phyloP scores from a whole-genome alignment of 2,797 vertebrate species.

The Brotula barbata region DNA sequence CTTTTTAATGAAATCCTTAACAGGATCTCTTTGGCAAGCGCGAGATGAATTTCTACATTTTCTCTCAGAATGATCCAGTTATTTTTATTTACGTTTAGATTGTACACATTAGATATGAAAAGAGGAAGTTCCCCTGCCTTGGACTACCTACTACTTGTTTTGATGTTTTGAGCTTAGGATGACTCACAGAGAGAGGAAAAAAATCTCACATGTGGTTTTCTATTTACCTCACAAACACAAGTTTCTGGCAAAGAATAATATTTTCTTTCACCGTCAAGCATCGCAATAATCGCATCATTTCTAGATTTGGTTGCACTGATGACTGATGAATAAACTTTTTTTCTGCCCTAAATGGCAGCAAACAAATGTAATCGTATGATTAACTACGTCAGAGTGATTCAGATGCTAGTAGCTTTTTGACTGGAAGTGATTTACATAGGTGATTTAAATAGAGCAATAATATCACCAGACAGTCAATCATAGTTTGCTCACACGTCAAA shows the following conservation, averaged over 20 bases:
- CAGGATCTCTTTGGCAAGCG: not conserved
- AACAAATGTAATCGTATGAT: too few relatives aligned
- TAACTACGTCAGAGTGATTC: too few relatives aligned
- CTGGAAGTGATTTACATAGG: too few relatives aligned
- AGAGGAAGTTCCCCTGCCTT: slow-evolving; percentile 30
- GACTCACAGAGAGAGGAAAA: slow-evolving; percentile 9
- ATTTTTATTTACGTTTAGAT: not conserved
- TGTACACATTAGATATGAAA: not conserved
- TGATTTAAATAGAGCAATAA: too few relatives aligned
- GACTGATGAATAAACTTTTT: too few relatives aligned
- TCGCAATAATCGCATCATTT: not conserved
- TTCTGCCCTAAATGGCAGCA: too few relatives aligned
- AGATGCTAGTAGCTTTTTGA: too few relatives aligned
- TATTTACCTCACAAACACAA: not conserved
- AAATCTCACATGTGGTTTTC: not conserved
- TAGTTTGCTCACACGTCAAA: too few relatives aligned
- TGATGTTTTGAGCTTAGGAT: slow-evolving; percentile 13
- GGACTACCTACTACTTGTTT: slow-evolving; percentile 7
- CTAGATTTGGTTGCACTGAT: too few relatives aligned
- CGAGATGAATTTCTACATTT: not conserved
- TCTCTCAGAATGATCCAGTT: not conserved
- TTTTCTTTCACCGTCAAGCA: not conserved
- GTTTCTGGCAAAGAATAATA: not conserved
- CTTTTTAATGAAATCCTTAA: not conserved
- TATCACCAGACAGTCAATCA: too few relatives aligned